phyloP scores from a whole-genome alignment of 2,888 invertebrate genomes.

The Chalcosyrphus nemorum region DNA sequence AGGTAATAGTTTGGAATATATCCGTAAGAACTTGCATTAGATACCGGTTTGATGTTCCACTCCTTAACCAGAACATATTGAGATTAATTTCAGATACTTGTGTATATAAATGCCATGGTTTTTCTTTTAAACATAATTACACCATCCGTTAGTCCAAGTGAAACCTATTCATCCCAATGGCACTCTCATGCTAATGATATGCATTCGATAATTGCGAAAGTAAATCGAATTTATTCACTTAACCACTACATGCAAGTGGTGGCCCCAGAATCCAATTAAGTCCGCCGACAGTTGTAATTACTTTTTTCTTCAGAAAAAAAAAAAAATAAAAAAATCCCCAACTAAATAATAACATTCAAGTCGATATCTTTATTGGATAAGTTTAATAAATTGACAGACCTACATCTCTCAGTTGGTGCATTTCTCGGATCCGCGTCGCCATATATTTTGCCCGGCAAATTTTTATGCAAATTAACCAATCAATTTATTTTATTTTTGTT shows the following conservation, averaged over 20 bases:
- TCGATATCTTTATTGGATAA: conserved; percentile 43
- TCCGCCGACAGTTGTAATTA: conserved; percentile 11
- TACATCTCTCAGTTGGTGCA: conserved; percentile 11
- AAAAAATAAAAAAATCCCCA: conserved; percentile 29
- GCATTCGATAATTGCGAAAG: not conserved
- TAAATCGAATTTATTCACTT: not conserved
- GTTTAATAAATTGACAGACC: conserved; percentile 21
- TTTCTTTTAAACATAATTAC: no score
- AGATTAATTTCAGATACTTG: no score
- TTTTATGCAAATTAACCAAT: conserved; percentile 70
- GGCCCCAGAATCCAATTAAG: not conserved
- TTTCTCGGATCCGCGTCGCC: not conserved
- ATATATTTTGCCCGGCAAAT: conserved; percentile 23
- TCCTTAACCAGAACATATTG: not conserved
- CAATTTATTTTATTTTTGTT: conserved; percentile 60
- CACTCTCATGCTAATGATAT: not conserved
- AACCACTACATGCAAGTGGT: not conserved
- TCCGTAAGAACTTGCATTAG: not conserved
- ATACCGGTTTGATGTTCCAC: not conserved
- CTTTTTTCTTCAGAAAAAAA: no score
- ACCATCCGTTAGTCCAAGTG: no score
- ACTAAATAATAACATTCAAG: conserved; percentile 49
- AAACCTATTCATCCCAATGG: not conserved
- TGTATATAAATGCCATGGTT: no score
- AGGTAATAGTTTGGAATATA: not conserved